Evolutionary conservation across 1,140 invertebrate species (phyloP).

Genomic region (Ctenoplectra terminalis): DNA sequence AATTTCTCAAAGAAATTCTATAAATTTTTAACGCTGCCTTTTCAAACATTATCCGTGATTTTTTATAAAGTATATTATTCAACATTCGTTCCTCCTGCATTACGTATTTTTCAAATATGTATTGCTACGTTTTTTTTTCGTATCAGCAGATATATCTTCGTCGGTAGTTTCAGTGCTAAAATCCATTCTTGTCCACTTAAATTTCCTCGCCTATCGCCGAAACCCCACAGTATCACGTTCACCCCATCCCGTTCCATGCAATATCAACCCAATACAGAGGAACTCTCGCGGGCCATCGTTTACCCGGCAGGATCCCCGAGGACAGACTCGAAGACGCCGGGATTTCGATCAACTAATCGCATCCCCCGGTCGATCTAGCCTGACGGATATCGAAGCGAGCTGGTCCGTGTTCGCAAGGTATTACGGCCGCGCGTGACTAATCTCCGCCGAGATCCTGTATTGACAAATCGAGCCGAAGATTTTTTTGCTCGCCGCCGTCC

Average conservation of each 20-base stretch:
- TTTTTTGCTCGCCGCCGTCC: slow-evolving; percentile 43
- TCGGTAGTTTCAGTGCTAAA: too few relatives aligned
- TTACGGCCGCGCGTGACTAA: slow-evolving; percentile 73
- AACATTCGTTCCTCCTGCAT: too few relatives aligned
- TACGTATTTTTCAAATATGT: too few relatives aligned
- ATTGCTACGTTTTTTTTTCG: too few relatives aligned
- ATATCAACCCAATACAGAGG: not conserved
- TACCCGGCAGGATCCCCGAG: slow-evolving; percentile 9
- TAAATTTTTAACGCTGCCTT: too few relatives aligned
- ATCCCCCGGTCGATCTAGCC: slow-evolving; percentile 13
- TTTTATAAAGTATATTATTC: too few relatives aligned
- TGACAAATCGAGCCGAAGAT: slow-evolving; percentile 70
- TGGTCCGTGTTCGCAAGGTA: slow-evolving; percentile 57
- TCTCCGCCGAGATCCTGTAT: slow-evolving; percentile 73
- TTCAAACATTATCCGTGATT: too few relatives aligned
- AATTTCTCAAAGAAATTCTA: too few relatives aligned
- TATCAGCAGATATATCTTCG: too few relatives aligned
- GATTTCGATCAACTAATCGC: slow-evolving; percentile 44
- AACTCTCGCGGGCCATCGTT: slow-evolving; percentile 21
- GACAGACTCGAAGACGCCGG: slow-evolving; percentile 37
- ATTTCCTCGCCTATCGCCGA: not conserved
- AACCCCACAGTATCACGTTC: not conserved
- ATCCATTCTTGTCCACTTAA: too few relatives aligned
- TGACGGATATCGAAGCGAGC: slow-evolving; percentile 38
- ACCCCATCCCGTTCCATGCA: too few relatives aligned